Evolutionary conservation across 2,888 invertebrate species (phyloP).

Genomic region (Zygaena filipendulae): DNA sequence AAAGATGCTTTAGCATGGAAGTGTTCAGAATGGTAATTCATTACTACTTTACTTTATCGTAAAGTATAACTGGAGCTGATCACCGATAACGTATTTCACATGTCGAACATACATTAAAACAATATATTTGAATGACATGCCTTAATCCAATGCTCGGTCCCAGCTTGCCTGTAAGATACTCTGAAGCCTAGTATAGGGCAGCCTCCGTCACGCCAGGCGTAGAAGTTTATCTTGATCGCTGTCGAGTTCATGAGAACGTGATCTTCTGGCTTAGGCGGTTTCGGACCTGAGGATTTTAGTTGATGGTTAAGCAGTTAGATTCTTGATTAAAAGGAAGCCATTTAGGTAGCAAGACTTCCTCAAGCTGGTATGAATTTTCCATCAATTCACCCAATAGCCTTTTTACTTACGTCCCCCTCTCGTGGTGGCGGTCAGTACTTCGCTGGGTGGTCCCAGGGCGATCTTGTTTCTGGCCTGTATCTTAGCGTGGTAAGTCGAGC

Average conservation of each 20-base stretch:
- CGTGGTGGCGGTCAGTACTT: constrained; percentile 74
- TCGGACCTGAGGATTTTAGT: constrained; percentile 78
- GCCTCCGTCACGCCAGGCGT: constrained; percentile 84
- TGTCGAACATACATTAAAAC: too few relatives aligned
- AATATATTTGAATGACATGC: constrained; percentile 20
- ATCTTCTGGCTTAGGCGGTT: constrained; percentile 75
- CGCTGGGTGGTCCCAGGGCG: constrained; percentile 77
- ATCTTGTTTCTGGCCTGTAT: constrained; percentile 81
- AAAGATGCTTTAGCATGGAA: too few relatives aligned
- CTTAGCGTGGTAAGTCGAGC: constrained; percentile 79
- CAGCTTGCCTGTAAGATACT: constrained; percentile 73
- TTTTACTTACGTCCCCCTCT: constrained; percentile 77
- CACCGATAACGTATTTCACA: too few relatives aligned
- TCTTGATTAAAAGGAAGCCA: too few relatives aligned
- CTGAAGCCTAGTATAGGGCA: constrained; percentile 82
- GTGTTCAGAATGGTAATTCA: too few relatives aligned
- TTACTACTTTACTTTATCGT: too few relatives aligned
- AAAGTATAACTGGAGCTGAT: too few relatives aligned
- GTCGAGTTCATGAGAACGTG: constrained; percentile 81
- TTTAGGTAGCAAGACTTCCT: too few relatives aligned
- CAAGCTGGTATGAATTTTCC: too few relatives aligned
- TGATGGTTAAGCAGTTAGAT: too few relatives aligned
- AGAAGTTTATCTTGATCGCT: constrained; percentile 78
- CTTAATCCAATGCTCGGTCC: constrained; percentile 61
- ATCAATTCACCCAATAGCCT: too few relatives aligned